phyloP scores from a whole-genome alignment of 2,888 invertebrate species.

The Trypoxylon attenuatum region DNA sequence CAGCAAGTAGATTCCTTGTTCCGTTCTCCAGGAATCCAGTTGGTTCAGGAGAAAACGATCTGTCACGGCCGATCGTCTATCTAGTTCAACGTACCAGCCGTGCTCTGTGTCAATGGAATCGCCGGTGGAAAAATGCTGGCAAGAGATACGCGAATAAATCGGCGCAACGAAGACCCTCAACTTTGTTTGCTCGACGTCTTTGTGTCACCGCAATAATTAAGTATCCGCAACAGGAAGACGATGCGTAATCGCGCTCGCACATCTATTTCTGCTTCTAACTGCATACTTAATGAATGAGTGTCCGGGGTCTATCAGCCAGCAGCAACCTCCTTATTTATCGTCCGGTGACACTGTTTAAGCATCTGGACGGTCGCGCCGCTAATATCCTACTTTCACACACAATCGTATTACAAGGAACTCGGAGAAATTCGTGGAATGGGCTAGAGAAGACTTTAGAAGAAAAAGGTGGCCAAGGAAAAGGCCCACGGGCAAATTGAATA shows the following conservation, averaged over 20 bases:
- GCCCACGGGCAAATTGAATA: conserved; percentile 1
- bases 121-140: neutral
- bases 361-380: neutral
- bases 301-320: neutral
- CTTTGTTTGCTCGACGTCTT: neutral
- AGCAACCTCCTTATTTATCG: conserved; percentile 8
- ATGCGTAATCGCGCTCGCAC: conserved; percentile 8
- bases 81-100: neutral
- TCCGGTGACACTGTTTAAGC: conserved; percentile 2
- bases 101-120: neutral
- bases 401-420: neutral
- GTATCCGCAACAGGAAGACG: conserved; percentile 15
- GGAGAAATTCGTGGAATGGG: neutral
- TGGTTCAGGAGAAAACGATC: neutral
- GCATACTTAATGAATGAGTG: conserved; percentile 9
- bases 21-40: neutral
- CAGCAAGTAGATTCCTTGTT: conserved; percentile 1
- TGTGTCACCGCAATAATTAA: conserved; percentile 8
- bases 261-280: conserved; percentile 12
- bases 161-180: neutral
- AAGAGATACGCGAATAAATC: neutral
- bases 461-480: neutral
- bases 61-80: neutral
- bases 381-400: neutral
- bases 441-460: neutral